Percentiles rank a stretch among this genome's conserved stretches.
phyloP scores from a whole-genome alignment of 2,113 vertebrate genomes.

The Delphinus delphis region DNA sequence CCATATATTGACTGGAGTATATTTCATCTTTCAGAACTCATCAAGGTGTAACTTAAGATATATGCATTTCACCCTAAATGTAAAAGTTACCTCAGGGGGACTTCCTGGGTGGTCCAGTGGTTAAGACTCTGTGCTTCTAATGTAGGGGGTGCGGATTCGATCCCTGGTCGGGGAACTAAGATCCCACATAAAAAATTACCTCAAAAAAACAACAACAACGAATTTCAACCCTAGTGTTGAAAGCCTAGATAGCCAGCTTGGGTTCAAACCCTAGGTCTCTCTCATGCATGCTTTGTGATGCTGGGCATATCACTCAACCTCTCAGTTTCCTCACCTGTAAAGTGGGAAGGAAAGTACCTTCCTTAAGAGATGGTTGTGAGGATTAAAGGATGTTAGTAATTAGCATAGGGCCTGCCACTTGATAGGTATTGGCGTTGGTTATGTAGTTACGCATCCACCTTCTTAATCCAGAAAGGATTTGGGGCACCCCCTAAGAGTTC shows the following conservation, averaged over 20 bases:
- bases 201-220: background rate
- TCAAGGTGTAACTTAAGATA: background rate
- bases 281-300: background rate
- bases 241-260: background rate
- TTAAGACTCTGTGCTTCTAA: no score
- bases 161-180: no score
- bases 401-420: background rate
- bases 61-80: background rate
- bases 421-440: background rate
- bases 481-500: fast-evolving
- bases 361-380: background rate
- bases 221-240: background rate
- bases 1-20: background rate
- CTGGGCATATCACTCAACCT: background rate
- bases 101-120: no score
- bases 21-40: background rate
- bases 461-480: background rate
- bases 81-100: background rate
- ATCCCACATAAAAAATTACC: background rate
- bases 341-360: background rate
- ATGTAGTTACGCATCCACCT: fast-evolving
- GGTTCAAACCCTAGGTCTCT: background rate
- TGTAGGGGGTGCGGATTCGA: no score
- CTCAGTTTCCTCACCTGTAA: background rate
- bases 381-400: background rate